Percentiles rank a stretch among this genome's conserved stretches.
Conservation (phyloP, 2,888 invertebrate genomes). For the Pilophorus perplexus region DNA sequence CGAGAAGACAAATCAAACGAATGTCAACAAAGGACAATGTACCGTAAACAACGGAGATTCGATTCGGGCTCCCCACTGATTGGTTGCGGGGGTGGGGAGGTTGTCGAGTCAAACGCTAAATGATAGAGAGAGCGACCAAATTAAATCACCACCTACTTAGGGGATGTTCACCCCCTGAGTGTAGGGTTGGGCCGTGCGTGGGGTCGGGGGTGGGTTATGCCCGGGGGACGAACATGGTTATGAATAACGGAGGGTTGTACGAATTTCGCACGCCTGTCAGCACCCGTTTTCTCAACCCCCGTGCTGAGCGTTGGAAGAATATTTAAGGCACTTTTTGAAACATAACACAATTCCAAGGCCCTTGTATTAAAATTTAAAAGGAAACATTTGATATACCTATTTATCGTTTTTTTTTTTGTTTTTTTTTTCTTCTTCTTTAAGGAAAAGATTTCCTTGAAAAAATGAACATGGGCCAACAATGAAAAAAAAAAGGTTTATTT, state of each 20-base stretch:
- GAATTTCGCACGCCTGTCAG: conserved; percentile 31
- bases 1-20: conserved; percentile 12
- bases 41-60: conserved; percentile 29
- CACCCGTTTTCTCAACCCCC: conserved; percentile 10
- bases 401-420: no score
- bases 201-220: conserved; percentile 4
- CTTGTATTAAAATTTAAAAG: no score
- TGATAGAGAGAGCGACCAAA: conserved; percentile 38
- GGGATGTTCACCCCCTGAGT: conserved; percentile 16
- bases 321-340: no score
- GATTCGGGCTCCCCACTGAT: conserved; percentile 8
- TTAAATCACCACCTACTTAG: conserved; percentile 34
- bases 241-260: conserved; percentile 22
- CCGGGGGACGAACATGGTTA: conserved; percentile 31
- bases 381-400: no score
- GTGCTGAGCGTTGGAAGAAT: no score
- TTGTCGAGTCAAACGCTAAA: conserved; percentile 35
- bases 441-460: no score
- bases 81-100: no score
- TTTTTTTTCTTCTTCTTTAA: no score
- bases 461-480: no score
- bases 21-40: conserved; percentile 30
- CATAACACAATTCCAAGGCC: no score
- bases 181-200: no score
- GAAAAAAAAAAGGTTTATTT: no score